Base-by-base conservation (phyloP, 2,113 vertebrate species). In the Gnathonemus longibarbis region DNA sequence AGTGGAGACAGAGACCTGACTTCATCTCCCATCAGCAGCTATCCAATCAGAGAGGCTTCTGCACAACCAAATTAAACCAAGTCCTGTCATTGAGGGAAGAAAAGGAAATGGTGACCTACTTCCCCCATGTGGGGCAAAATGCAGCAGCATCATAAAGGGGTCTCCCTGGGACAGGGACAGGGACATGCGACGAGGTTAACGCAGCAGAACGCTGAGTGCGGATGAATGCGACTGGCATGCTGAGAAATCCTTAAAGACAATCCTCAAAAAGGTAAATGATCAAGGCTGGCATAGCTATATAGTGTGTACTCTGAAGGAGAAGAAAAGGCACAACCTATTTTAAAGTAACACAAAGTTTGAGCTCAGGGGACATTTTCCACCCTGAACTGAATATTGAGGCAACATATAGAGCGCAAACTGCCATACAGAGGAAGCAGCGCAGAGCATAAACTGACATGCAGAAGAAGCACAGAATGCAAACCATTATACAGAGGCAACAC, bases 51-150 rank as follows among this genome's bases (percentile, higher is more conserved):
- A 39, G 39, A 46, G 27, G 58, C 19, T 83, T 84, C 77, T 89
- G 48, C 49, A 56, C 48, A 87, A 15, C 27, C 84, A 31, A 74
- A 35, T 42, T 77, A 84, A 88, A 86, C 5, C 10, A 27, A 88
- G 45, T n/a, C 5, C 15, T 42, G 52, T 87, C 42, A 62, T 17
- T 46, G 70, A 88, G 87, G n/a, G 31, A 58, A 8, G n/a, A 46
- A 46, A 50, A 84, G 21, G 35, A 85, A 89, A 53, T 24, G 35
- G 45, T 94, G 94, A 94, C 95, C 94, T 94, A 94, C 91, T 94
- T 95, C 91, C 92, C 11, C 58, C 90, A 35, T 39, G 84, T 46
- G 87, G 46, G 49, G n/a, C 27, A 85, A 53, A 48, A 86, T 15
- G n/a, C 24, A 19, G 35, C 42, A 86, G 53, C 42, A 86, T 35